A percentile compares a stretch with the other conserved stretches of the same genome.
These are phyloP conservation scores for Chrysina gloriosa DNA, from an alignment of 2,888 invertebrate species.

Conservation along the genomic window DNA sequence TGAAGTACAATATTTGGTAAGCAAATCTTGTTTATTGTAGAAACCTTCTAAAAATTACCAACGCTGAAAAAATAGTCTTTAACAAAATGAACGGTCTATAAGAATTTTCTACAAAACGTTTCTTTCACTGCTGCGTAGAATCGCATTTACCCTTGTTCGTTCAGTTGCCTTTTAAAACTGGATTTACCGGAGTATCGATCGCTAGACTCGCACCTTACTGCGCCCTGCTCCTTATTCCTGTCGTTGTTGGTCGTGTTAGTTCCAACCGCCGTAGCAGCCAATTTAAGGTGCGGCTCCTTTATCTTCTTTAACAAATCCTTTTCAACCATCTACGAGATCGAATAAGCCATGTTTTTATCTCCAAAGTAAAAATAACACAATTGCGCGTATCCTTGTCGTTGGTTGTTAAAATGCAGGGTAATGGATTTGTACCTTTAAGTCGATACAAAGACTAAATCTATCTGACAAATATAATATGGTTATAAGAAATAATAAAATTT, in stretches of 20 bases:
- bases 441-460: not conserved
- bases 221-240: slow-evolving; percentile 14
- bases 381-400: not conserved
- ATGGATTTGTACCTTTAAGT: not conserved
- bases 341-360: slow-evolving; percentile 46
- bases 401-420: not conserved
- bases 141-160: slow-evolving; percentile 50
- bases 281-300: slow-evolving; percentile 55
- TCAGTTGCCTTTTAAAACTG: slow-evolving; percentile 37
- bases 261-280: slow-evolving; percentile 48
- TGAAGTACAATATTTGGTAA: not conserved
- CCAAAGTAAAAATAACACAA: slow-evolving; percentile 20
- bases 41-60: not conserved
- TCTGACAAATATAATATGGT: too few species aligned
- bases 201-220: slow-evolving; percentile 50
- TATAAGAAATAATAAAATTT: too few species aligned
- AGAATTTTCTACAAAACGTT: slow-evolving; percentile 41
- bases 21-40: not conserved
- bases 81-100: slow-evolving; percentile 45
- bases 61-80: slow-evolving; percentile 54
- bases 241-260: slow-evolving; percentile 34
- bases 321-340: slow-evolving; percentile 52
- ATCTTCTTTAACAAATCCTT: slow-evolving; percentile 55
- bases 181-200: slow-evolving; percentile 54
- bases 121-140: slow-evolving; percentile 42